phyloP scores from a whole-genome alignment of 2,797 vertebrate species.

The Danio aesculapii region DNA sequence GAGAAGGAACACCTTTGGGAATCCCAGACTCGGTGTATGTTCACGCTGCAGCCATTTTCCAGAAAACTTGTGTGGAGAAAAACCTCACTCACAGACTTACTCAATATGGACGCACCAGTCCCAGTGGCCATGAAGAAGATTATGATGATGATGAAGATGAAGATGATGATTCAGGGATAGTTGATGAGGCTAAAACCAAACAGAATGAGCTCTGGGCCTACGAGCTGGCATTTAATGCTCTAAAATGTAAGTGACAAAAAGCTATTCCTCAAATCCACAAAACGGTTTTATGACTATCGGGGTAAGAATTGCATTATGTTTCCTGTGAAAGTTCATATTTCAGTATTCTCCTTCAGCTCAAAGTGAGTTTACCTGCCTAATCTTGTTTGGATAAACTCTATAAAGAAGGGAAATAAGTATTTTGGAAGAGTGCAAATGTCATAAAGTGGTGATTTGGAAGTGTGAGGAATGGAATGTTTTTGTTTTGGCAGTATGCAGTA shows the following conservation, averaged over 20 bases:
- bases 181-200: constrained; percentile 43
- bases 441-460: not conserved
- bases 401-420: not conserved
- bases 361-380: not conserved
- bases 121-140: constrained; percentile 61
- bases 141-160: not conserved
- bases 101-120: constrained; percentile 69
- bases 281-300: not conserved
- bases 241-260: constrained; percentile 86
- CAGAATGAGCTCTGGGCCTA: constrained; percentile 77
- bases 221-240: constrained; percentile 86
- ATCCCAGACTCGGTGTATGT: constrained; percentile 78
- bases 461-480: not conserved
- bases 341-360: not conserved
- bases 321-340: not conserved
- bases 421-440: not conserved
- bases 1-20: constrained; percentile 1
- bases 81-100: constrained; percentile 67
- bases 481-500: constrained; percentile 9
- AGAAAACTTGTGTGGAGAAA: constrained; percentile 79
- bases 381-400: not conserved
- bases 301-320: not conserved
- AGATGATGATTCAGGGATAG: not conserved
- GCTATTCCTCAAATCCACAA: not conserved
- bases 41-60: constrained; percentile 88